Evolutionary conservation across 2,797 vertebrate species (phyloP).

Genomic region (Catharus ustulatus): DNA sequence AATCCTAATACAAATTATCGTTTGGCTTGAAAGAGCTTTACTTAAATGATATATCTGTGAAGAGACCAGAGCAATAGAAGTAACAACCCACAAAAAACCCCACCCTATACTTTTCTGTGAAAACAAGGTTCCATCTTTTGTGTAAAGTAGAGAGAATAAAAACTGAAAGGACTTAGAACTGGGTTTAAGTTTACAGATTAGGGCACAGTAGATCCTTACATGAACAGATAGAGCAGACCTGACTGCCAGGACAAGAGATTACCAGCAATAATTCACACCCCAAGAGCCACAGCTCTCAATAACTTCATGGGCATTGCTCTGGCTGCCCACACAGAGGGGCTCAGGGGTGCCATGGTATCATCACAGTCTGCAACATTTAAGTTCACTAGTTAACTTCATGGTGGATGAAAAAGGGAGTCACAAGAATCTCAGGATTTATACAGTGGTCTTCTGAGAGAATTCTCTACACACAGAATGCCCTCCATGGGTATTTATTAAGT

Average conservation of each 20-base stretch:
- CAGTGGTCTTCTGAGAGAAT: neutral
- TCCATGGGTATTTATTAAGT: neutral
- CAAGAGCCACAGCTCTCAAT: neutral
- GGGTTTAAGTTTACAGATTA: neutral
- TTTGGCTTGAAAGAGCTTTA: neutral
- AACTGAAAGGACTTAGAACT: neutral
- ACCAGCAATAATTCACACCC: neutral
- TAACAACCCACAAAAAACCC: neutral
- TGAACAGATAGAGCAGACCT: neutral
- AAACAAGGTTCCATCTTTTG: neutral
- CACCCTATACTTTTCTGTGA: neutral
- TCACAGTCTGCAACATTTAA: neutral
- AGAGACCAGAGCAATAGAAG: neutral
- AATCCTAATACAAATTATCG: neutral
- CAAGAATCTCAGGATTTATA: neutral
- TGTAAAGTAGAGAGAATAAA: neutral
- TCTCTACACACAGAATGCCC: neutral
- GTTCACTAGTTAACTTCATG: neutral
- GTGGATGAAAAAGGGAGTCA: neutral
- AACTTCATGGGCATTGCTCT: neutral
- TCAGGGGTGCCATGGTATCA: neutral
- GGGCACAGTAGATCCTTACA: neutral
- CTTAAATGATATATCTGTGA: neutral
- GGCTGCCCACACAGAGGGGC: neutral
- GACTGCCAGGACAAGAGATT: neutral